Evolutionary conservation across 1,140 invertebrate genomes (phyloP).

Genomic region (Radopholus similis): DNA sequence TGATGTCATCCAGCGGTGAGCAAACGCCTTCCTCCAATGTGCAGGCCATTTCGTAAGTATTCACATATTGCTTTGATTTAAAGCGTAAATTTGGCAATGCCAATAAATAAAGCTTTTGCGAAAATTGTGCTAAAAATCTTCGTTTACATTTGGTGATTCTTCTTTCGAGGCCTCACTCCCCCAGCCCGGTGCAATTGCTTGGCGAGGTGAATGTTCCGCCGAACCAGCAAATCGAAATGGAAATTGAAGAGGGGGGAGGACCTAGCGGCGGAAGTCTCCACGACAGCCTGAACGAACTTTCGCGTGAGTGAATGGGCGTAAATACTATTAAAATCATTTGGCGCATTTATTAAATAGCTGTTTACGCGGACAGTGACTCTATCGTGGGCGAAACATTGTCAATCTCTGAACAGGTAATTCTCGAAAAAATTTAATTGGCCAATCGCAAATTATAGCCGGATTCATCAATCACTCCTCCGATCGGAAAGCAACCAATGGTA

Average conservation of each 20-base stretch:
- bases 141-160: too few relatives aligned
- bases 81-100: too few relatives aligned
- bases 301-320: neutral
- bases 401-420: too few relatives aligned
- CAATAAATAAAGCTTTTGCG: too few relatives aligned
- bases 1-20: too few relatives aligned
- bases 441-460: neutral
- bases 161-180: too few relatives aligned
- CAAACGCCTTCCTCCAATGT: too few relatives aligned
- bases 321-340: conserved; percentile 1
- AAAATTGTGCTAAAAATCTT: too few relatives aligned
- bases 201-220: too few relatives aligned
- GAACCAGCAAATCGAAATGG: conserved; percentile 2
- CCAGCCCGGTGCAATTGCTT: too few relatives aligned
- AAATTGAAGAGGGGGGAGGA: neutral
- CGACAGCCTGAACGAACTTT: neutral
- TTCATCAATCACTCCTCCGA: neutral
- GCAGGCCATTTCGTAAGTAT: too few relatives aligned
- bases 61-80: too few relatives aligned
- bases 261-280: neutral
- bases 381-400: neutral
- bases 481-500: neutral
- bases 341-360: neutral
- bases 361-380: neutral
- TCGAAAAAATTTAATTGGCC: neutral